These are phyloP conservation scores for Tachina fera DNA, from an alignment of 2,888 invertebrate genomes.

Conservation along the genomic window DNA sequence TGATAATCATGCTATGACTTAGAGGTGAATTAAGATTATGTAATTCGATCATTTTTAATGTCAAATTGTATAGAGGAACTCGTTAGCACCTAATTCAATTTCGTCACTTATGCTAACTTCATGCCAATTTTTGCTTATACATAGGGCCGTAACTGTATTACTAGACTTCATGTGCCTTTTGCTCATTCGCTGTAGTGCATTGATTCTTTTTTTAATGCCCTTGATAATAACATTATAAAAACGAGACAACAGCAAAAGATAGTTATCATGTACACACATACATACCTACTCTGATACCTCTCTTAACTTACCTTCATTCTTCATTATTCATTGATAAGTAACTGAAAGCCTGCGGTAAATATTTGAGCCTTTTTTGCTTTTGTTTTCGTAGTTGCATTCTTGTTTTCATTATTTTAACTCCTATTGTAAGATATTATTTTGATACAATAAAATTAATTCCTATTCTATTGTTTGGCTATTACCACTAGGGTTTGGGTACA, in stretches of 20 bases:
- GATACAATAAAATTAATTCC: constrained; percentile 43
- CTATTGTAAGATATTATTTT: constrained; percentile 39
- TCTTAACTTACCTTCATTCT: background rate
- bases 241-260: constrained; percentile 2
- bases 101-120: too few species aligned
- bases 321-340: background rate
- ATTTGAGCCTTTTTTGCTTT: background rate
- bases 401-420: constrained; percentile 32
- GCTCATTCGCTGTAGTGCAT: too few species aligned
- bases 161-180: too few species aligned
- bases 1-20: too few species aligned
- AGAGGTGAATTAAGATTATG: too few species aligned
- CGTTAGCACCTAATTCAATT: too few species aligned
- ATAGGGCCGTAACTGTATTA: too few species aligned
- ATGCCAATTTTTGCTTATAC: too few species aligned
- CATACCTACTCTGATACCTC: background rate
- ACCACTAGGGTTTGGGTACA: constrained; percentile 45
- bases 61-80: too few species aligned
- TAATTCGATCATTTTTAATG: too few species aligned
- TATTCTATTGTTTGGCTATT: constrained; percentile 43
- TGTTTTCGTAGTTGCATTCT: background rate
- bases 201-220: background rate
- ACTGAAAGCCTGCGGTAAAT: constrained; percentile 42
- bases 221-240: constrained; percentile 20
- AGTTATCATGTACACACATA: constrained; percentile 10